Evolutionary conservation across 2,888 invertebrate species (phyloP).

Genomic region (Torymus auratus): DNA sequence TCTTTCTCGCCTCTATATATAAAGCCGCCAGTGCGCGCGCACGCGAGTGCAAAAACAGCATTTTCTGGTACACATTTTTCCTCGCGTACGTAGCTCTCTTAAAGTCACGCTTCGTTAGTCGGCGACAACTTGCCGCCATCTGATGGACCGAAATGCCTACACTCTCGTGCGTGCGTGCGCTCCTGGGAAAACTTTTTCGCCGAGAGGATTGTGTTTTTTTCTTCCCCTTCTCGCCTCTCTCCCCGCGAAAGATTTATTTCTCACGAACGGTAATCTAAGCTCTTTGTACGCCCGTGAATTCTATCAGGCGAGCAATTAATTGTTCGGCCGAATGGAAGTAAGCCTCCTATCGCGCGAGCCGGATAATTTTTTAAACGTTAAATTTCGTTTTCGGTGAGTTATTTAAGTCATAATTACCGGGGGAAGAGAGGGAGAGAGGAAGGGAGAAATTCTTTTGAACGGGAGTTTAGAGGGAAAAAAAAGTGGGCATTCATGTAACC

Average conservation of each 20-base stretch:
- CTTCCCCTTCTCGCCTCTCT: neutral
- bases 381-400: neutral
- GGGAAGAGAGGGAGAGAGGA: neutral
- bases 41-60: neutral
- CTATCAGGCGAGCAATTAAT: constrained; percentile 35
- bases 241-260: constrained; percentile 28
- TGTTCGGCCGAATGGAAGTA: constrained; percentile 25
- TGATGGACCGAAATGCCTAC: constrained; percentile 12
- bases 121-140: neutral
- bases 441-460: too few species aligned
- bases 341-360: neutral
- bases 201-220: neutral
- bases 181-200: too few species aligned
- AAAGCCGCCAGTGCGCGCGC: too few species aligned
- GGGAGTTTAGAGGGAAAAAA: neutral
- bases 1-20: too few species aligned
- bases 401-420: constrained; percentile 12
- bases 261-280: constrained; percentile 9
- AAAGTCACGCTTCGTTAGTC: constrained; percentile 28
- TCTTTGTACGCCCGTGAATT: neutral
- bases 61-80: neutral
- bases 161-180: too few species aligned
- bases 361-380: neutral
- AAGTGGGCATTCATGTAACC: constrained; percentile 39
- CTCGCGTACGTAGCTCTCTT: neutral